Evolutionary conservation across 2,888 invertebrate species (phyloP).

Genomic region (Apodemia duryi): DNA sequence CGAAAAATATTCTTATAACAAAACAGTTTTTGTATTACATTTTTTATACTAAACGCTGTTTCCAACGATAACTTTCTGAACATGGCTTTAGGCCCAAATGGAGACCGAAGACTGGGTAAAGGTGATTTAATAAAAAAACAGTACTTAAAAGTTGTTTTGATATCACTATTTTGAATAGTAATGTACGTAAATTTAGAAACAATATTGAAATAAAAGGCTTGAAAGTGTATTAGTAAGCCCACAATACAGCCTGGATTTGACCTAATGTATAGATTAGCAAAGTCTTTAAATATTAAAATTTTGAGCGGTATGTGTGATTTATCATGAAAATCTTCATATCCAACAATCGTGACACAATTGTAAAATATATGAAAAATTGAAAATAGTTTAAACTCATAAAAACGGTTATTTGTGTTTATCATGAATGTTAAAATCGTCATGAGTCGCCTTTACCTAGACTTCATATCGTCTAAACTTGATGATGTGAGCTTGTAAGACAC

Average conservation of each 20-base stretch:
- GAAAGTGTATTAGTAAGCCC: background rate
- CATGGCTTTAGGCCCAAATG: background rate
- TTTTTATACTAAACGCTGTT: background rate
- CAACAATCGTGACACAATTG: no score
- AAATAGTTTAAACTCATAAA: no score
- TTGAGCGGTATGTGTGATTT: no score
- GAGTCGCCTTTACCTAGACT: no score
- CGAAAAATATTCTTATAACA: background rate
- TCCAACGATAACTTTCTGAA: background rate
- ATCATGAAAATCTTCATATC: no score
- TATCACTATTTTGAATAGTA: background rate
- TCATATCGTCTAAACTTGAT: no score
- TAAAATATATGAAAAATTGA: no score
- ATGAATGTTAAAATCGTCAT: no score
- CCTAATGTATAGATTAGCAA: no score
- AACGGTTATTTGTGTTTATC: no score
- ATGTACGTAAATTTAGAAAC: background rate
- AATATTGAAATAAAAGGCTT: background rate
- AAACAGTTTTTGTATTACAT: constrained; percentile 8
- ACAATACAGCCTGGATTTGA: background rate
- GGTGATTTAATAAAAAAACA: background rate
- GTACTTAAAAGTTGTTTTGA: background rate
- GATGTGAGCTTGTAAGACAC: constrained; percentile 3
- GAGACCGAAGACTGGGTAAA: background rate
- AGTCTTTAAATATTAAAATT: no score